Conservation (phyloP, 1,140 invertebrate genomes). For the Drosophila nasuta region DNA sequence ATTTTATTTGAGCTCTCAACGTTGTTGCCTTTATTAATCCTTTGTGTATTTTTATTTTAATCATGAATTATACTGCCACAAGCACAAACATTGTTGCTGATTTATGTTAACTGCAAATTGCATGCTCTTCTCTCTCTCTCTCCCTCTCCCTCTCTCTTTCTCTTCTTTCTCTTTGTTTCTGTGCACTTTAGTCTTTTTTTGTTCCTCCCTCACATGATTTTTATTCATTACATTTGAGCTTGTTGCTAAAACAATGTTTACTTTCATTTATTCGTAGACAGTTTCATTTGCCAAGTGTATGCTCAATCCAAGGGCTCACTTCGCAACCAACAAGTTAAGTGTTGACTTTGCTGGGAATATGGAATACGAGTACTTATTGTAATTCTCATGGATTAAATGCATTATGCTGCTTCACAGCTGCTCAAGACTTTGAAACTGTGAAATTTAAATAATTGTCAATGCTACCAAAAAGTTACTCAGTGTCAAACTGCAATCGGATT, state of each 20-base stretch:
- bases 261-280: slow-evolving; percentile 9
- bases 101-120: slow-evolving; percentile 70
- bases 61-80: slow-evolving; percentile 60
- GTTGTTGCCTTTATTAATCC: slow-evolving; percentile 63
- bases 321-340: slow-evolving; percentile 1
- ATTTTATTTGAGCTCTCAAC: slow-evolving; percentile 30
- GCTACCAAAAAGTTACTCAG: not conserved
- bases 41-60: slow-evolving; percentile 76
- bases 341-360: not conserved
- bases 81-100: slow-evolving; percentile 59
- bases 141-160: not conserved
- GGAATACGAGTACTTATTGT: not conserved
- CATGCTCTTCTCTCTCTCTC: not conserved
- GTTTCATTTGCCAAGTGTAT: not conserved
- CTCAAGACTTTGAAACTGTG: not conserved
- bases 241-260: not conserved
- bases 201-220: not conserved
- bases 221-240: slow-evolving; percentile 5
- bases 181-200: not conserved
- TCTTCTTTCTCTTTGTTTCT: not conserved
- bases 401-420: not conserved
- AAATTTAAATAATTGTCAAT: not conserved
- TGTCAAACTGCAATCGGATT: not conserved
- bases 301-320: not conserved
- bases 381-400: not conserved